Base-by-base conservation (phyloP, 2,888 invertebrate species). In the Philhelius pedissequus region DNA sequence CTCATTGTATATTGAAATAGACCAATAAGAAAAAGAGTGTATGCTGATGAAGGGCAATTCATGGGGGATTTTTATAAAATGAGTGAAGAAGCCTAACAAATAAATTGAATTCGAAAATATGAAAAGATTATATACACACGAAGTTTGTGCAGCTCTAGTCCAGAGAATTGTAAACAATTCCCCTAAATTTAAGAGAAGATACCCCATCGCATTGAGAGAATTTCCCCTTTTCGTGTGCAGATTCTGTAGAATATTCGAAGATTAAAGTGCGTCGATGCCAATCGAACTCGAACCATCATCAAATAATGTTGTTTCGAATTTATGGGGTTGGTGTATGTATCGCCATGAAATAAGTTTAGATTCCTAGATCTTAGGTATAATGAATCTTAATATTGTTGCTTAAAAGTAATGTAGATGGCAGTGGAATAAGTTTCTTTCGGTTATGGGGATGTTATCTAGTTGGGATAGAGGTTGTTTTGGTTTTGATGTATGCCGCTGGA, bases 221-320 rank as follows among this genome's bases (percentile, higher is more conserved):
- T 80, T 84, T 71, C 84, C 80, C 84, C 68, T 68, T 9, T 9
- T 15, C 70, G 52, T 83, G 52, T 83, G 83, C 83, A 83, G 83
- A 83, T 15, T 9, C 73, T 78, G 79, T n/a, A 60, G n/a, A 48
- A 20, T 32, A 54, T 84, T 84, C 84, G 84, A 84, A 84, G 52
- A 56, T 84, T 13, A 0, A 7, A 45, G 15, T 84, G 52, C 79
- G 84, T 8, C 84, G 84, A 80, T 43, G 79, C 71, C 32, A 58
- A 80, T 35, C 58, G 18, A 75, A 83, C 83, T 75, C 78, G 35
- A 84, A 80, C 80, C 4, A n/a, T n/a, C n/a, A n/a, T n/a, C n/a
- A n/a, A n/a, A n/a, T n/a, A n/a, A 38, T 79, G 69, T 64, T 71
- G 58, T 6, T 30, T 13, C 4, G 56, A n/a, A 56, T 25, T 13